Conservation (phyloP, 1,140 invertebrate genomes). For the Neodiprion lecontei region DNA sequence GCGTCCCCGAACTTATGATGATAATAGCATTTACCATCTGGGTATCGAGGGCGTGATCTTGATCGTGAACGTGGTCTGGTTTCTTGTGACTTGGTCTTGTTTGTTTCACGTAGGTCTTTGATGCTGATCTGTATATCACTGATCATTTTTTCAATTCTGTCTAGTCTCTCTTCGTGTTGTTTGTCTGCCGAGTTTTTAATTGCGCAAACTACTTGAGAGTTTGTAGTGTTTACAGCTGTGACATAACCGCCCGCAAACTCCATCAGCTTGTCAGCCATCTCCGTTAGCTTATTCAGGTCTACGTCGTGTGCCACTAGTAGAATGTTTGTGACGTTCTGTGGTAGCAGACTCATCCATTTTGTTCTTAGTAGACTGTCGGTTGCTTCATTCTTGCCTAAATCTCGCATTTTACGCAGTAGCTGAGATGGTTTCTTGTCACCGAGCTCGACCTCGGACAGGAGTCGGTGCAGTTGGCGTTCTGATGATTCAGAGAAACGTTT, state of each 20-base stretch:
- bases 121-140: not conserved
- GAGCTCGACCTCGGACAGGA: conserved; percentile 34
- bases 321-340: conserved; percentile 14
- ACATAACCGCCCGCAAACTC: conserved; percentile 10
- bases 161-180: not conserved
- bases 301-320: conserved; percentile 5
- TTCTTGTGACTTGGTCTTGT: not conserved
- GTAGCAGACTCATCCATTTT: conserved; percentile 32
- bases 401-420: conserved; percentile 33
- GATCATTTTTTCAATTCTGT: not conserved
- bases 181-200: not conserved
- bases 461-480: conserved; percentile 30
- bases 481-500: conserved; percentile 30
- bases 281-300: conserved; percentile 18
- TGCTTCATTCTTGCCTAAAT: conserved; percentile 20
- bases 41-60: not conserved
- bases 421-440: conserved; percentile 36
- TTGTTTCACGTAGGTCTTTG: not conserved
- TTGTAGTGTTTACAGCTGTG: not conserved
- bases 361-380: conserved; percentile 27
- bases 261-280: conserved; percentile 19
- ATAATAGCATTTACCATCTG: conserved; percentile 17
- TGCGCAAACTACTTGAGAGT: not conserved
- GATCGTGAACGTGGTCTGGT: conserved; percentile 14
- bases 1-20: conserved; percentile 18